These are phyloP conservation scores for Archilochus colubris DNA, from an alignment of 2,113 vertebrate species.

Conservation along the genomic window DNA sequence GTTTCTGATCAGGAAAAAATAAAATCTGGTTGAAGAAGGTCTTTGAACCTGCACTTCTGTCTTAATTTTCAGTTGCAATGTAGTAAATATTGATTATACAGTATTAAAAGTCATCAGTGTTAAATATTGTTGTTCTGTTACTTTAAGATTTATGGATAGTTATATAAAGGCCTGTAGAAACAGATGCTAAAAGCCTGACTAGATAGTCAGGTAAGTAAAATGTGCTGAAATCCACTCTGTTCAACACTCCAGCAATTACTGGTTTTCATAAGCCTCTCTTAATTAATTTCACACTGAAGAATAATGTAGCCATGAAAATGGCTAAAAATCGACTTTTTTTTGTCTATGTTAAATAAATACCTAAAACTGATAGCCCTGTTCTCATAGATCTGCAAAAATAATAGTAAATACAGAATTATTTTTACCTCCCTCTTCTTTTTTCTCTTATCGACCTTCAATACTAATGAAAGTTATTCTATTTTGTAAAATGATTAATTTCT, in stretches of 20 bases:
- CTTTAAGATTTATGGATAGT: neutral
- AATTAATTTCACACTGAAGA: neutral
- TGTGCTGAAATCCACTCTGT: neutral
- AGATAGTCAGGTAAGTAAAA: neutral
- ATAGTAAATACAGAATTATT: neutral
- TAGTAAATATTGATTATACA: neutral
- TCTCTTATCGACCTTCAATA: neutral
- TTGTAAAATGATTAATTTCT: neutral
- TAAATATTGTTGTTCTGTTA: neutral
- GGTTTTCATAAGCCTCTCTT: neutral
- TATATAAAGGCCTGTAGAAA: neutral
- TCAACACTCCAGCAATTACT: neutral
- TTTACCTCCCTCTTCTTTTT: neutral
- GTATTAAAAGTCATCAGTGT: neutral
- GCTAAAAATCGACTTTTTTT: neutral
- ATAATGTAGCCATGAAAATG: neutral
- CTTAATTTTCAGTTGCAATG: neutral
- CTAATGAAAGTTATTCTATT: neutral
- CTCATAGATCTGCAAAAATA: neutral
- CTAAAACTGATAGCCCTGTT: neutral
- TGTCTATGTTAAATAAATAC: neutral
- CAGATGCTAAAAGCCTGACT: neutral
- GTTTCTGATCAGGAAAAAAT: neutral
- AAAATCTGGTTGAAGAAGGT: neutral
- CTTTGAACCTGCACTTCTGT: neutral